Conservation (phyloP, 2,888 invertebrate species). For the Punctoribates punctum region DNA sequence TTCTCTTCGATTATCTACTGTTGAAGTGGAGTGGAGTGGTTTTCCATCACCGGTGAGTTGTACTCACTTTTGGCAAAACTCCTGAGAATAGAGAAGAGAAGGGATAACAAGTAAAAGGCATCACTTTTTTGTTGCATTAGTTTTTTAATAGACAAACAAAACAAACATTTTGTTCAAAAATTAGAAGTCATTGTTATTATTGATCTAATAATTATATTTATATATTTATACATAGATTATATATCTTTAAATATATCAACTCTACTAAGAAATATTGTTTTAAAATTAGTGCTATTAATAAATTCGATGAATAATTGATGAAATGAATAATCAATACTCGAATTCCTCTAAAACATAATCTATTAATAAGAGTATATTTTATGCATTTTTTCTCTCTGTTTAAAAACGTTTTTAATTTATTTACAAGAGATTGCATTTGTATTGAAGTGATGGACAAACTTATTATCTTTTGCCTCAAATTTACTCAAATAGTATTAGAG, state of each 20-base stretch:
- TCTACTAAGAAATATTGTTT: slow-evolving; percentile 23
- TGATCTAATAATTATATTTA: background rate
- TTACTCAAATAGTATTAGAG: background rate
- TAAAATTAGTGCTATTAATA: slow-evolving; percentile 15
- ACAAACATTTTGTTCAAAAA: slow-evolving; percentile 25
- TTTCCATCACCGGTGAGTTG: background rate
- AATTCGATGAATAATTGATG: slow-evolving; percentile 27
- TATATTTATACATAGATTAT: slow-evolving; percentile 16
- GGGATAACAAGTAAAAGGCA: slow-evolving; percentile 29
- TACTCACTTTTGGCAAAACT: slow-evolving; percentile 24
- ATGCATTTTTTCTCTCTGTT: background rate
- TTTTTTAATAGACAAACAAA: background rate
- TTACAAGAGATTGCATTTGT: slow-evolving; percentile 33
- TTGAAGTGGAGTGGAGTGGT: background rate
- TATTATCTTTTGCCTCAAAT: background rate
- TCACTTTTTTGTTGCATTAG: background rate
- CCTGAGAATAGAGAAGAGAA: slow-evolving; percentile 8
- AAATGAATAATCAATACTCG: slow-evolving; percentile 16
- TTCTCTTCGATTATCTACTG: background rate
- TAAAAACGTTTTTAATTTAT: background rate
- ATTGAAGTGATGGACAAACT: slow-evolving; percentile 36
- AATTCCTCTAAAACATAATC: background rate
- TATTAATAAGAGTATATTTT: background rate
- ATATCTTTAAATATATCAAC: slow-evolving; percentile 20
- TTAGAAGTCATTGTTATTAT: slow-evolving; percentile 12